Evolutionary conservation across 2,113 vertebrate genomes (phyloP).

Genomic region (Colaptes auratus): DNA sequence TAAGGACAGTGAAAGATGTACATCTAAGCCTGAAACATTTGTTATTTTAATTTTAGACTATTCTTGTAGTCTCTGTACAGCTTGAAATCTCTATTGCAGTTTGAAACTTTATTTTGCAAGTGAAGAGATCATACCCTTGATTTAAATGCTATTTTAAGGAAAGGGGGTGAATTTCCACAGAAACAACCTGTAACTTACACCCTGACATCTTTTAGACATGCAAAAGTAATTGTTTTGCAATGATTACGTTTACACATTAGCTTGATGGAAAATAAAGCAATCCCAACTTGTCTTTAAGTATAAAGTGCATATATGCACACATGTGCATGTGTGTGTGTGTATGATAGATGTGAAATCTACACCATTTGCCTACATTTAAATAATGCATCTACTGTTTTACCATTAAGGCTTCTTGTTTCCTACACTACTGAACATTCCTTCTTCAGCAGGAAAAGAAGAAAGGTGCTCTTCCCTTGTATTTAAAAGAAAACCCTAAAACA

Average conservation of each 20-base stretch:
- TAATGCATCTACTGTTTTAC: neutral
- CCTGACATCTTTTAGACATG: neutral
- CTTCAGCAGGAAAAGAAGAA: neutral
- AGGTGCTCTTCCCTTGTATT: neutral
- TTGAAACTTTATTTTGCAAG: neutral
- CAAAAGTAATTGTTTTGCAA: neutral
- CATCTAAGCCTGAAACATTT: neutral
- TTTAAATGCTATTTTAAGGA: neutral
- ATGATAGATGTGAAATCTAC: neutral
- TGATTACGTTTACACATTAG: neutral
- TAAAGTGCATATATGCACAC: neutral
- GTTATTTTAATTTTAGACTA: neutral
- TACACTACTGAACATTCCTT: neutral
- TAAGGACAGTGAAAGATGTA: neutral
- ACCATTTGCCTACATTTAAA: neutral
- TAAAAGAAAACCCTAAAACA: neutral
- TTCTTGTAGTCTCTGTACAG: neutral
- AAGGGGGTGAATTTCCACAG: neutral
- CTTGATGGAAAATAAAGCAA: neutral
- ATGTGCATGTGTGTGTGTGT: fast-evolving
- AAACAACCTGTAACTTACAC: neutral
- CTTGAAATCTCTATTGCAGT: neutral
- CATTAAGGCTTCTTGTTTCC: neutral
- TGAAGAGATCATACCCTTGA: neutral
- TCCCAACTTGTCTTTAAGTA: neutral